Base-by-base conservation (phyloP, 2,113 vertebrate genomes). In the Daphoenositta chrysoptera region DNA sequence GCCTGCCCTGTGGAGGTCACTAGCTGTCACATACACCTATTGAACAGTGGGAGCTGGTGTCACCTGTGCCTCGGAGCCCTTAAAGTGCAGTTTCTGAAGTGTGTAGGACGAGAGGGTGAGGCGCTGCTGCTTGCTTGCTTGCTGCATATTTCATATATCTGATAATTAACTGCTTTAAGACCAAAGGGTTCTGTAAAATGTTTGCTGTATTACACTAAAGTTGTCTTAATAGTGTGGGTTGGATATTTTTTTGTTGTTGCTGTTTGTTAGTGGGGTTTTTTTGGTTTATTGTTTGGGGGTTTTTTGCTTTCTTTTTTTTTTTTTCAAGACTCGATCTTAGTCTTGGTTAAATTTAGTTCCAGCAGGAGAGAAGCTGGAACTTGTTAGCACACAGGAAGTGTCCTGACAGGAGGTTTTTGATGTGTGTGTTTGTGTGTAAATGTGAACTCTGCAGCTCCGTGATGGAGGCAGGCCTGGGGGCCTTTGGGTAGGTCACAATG, bases 311-410 rank as follows among this genome's bases (percentile, higher is more conserved):
- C 7, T 26, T 20, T 65, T 33, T 53, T 23, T 20, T 58, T 26
- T 20, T 45, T 50, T 28, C n/a, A 37, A 18, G 42, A 28, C 56
- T 88, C 1, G 0, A 9, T 75, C 48, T 69, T 61, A 58, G 63
- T 75, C 76, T 90, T 85, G 75, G 47, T 79, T 97, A 94, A 96
- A 94, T 93, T 92, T 93, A 77, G 90, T 66, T 91, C 11, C 69
- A 90, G 37, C 76, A 70, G 57, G 87, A 93, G 85, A 93, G 91
- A 88, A 95, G 94, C 93, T 97, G 93, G 71, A 96, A 92, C 94
- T 94, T 70, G 89, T 97, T 97, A 96, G 93, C 65, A 3, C 79
- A 72, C 65, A 94, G 93, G 91, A 96, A 96, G 93, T 20, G 16
- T 37, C 64, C 68, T 77, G 44, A 39, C 61, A 94, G 81, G 87